phyloP scores from a whole-genome alignment of 2,888 invertebrate genomes.

The Alloplasta piceator region DNA sequence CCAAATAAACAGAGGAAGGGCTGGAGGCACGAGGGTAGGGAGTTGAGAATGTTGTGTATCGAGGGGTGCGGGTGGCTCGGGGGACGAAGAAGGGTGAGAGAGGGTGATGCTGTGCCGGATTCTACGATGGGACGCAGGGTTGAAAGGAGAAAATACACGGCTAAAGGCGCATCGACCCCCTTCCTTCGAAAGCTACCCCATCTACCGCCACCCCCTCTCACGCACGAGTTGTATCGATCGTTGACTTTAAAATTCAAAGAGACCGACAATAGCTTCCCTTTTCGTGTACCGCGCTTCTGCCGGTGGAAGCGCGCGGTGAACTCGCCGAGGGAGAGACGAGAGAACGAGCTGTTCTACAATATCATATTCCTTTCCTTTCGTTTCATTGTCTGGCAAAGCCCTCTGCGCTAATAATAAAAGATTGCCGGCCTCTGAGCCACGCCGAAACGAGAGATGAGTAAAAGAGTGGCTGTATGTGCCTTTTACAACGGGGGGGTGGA shows the following conservation, averaged over 20 bases:
- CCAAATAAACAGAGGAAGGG: constrained; percentile 70
- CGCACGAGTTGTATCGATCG: constrained; percentile 81
- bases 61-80: constrained; percentile 44
- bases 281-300: constrained; percentile 53
- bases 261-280: constrained; percentile 83
- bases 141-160: constrained; percentile 75
- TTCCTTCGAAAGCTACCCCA: not conserved
- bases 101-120: constrained; percentile 51
- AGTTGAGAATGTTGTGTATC: constrained; percentile 42
- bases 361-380: constrained; percentile 84
- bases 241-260: constrained; percentile 84
- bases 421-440: constrained; percentile 82
- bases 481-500: constrained; percentile 27
- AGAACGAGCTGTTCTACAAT: constrained; percentile 78
- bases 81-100: constrained; percentile 34
- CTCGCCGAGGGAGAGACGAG: not conserved
- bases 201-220: not conserved
- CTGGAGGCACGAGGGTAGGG: constrained; percentile 45
- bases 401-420: constrained; percentile 83
- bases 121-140: constrained; percentile 27
- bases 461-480: constrained; percentile 52
- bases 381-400: constrained; percentile 83
- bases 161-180: constrained; percentile 81
- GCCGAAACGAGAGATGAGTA: constrained; percentile 68
- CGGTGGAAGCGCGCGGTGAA: not conserved